Evolutionary conservation across 35 echinoderm and acorn worm genomes (phyloP), one percentile per base, ranked within the genome.

Genomic region (Anneissia japonica): DNA sequence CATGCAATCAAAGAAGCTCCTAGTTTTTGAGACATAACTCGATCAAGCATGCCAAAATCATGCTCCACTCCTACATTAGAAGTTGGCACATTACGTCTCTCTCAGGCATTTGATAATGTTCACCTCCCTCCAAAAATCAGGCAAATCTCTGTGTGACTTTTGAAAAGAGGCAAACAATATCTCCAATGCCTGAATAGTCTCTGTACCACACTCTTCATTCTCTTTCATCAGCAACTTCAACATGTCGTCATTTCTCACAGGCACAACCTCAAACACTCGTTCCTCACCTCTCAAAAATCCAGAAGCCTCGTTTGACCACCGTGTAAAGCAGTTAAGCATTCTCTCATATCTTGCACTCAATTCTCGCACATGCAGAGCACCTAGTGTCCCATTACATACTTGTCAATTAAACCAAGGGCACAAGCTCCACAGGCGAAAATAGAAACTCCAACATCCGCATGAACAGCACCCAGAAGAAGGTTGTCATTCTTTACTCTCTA

Each of bases 391-490:
- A 90, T 90, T 33, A 90, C 80, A 1, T 86, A 34, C 75, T 94
- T 94, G 73, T 90, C 83, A 46, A 90, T 87, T 9, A 93, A 32
- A 7, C 92, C 92, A 0, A 93, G 77, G 4, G 92, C 87, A 38
- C 38, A 80, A 21, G 26, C 34, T 46, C 73, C 82, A 13, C 76
- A 76, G 23, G 72, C 21, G 36, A 51, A 91, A 37, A 83, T 41
- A 3, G 40, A 34, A 23, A 91, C 83, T n/a, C 79, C 30, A 0
- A 89, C 32, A 46, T 89, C 40, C 4, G 40, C 14, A 14, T 43
- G 14, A 43, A 43, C 40, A 6, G 40, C 4, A 43, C 40, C 14
- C 40, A 43, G 4, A 14, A 43, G 40, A 43, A 6, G 40, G 14
- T 43, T 43, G 40, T 43, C 40, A 6, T 43, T 14, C 4, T 43